Evolutionary conservation across 2,797 vertebrate species (phyloP).

Genomic region (Bovichtus variegatus): DNA sequence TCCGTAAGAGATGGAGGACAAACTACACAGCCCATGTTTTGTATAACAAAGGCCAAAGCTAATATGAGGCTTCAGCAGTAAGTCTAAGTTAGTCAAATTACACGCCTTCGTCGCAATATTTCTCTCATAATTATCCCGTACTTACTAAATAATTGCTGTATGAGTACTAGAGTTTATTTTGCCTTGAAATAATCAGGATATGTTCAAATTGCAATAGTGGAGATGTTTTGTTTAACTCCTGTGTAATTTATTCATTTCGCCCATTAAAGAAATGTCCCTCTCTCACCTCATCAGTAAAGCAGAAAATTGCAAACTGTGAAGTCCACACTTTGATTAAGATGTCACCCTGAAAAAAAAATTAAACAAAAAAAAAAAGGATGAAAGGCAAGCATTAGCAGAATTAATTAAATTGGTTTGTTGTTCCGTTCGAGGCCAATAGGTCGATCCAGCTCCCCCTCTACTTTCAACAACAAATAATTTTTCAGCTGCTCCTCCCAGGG

Average conservation of each 20-base stretch:
- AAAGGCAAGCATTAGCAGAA: conserved; percentile 53
- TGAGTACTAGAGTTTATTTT: conserved; percentile 11
- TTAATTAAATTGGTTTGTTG: conserved; percentile 67
- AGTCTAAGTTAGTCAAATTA: not conserved
- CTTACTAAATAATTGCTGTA: conserved; percentile 8
- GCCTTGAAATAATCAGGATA: not conserved
- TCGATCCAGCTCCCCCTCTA: conserved; percentile 39
- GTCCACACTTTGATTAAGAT: conserved; percentile 39
- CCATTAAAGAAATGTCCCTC: conserved; percentile 4
- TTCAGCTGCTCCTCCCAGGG: conserved; percentile 45
- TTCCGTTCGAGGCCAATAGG: conserved; percentile 43
- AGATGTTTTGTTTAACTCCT: not conserved
- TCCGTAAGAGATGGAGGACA: not conserved
- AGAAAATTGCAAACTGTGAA: conserved; percentile 27
- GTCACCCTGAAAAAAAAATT: conserved; percentile 19
- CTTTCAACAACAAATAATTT: conserved; percentile 57
- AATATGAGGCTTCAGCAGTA: conserved; percentile 1
- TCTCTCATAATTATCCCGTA: conserved; percentile 7
- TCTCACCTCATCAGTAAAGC: conserved; percentile 12
- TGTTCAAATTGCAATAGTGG: not conserved
- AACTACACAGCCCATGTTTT: not conserved
- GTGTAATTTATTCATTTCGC: conserved; percentile 22
- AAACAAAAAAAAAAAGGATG: conserved; percentile 39
- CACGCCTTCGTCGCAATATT: not conserved
- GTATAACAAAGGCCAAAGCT: not conserved